Percentiles rank a stretch among this genome's conserved stretches.
Evolutionary conservation across 2,888 invertebrate species (phyloP).

Genomic region (Plebejus melissa): DNA sequence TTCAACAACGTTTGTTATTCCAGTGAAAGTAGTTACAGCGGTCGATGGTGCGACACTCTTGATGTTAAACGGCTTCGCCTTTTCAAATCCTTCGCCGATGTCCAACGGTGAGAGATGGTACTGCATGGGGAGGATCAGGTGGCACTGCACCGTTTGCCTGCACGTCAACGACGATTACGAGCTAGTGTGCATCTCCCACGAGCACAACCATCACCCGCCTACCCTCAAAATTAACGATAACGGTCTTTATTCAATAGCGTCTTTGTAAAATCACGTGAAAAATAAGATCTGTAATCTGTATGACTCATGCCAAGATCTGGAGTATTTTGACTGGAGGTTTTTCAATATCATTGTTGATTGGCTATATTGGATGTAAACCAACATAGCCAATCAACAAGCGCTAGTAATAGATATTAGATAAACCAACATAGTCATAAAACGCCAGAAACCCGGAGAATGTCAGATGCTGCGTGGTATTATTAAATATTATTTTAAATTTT

Average conservation of each 20-base stretch:
- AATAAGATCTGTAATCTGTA: not conserved
- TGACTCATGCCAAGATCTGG: not conserved
- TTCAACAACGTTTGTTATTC: conserved; percentile 40
- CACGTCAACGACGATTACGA: conserved; percentile 73
- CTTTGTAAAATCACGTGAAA: conserved; percentile 28
- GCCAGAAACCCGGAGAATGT: not conserved
- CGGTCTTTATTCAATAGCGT: conserved; percentile 51
- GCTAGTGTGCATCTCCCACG: conserved; percentile 62
- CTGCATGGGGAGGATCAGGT: conserved; percentile 61
- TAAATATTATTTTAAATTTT: not conserved
- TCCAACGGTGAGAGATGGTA: conserved; percentile 68
- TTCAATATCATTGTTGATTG: not conserved
- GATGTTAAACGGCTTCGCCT: conserved; percentile 67
- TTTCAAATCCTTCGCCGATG: conserved; percentile 66
- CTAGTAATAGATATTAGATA: too few species aligned
- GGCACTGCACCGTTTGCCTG: conserved; percentile 63
- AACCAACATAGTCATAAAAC: not conserved
- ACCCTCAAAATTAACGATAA: conserved; percentile 57
- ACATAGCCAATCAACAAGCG: too few species aligned
- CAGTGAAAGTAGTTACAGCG: conserved; percentile 71
- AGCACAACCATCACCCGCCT: conserved; percentile 62
- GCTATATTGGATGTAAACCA: not conserved
- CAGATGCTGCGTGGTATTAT: not conserved
- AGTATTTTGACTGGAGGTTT: not conserved
- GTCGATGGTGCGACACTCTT: conserved; percentile 67